Evolutionary conservation across 2,113 vertebrate genomes (phyloP).

Genomic region (Oncorhynchus gorbuscha): DNA sequence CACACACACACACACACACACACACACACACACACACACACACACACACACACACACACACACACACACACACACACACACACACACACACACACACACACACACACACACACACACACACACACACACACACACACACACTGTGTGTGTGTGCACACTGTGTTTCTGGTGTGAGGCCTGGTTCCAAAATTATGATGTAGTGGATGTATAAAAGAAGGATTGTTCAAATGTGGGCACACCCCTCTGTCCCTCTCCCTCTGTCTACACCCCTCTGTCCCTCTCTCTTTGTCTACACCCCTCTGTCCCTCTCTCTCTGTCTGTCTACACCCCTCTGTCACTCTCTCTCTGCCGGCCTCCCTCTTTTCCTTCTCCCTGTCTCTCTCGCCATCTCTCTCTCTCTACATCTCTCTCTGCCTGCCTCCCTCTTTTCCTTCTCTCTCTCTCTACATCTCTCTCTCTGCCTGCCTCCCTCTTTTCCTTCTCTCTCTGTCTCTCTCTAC

Average conservation of each 20-base stretch:
- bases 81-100: not conserved
- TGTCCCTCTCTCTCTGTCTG: no score
- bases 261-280: not conserved
- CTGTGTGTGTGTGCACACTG: no score
- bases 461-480: no score
- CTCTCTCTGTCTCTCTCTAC: no score
- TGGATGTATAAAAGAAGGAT: conserved; percentile 21
- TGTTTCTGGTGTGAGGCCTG: conserved; percentile 23
- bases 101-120: no score
- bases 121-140: conserved; percentile 1
- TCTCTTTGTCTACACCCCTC: no score
- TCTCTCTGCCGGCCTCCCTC: not conserved
- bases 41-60: not conserved
- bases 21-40: not conserved
- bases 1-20: no score
- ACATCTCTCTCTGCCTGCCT: not conserved
- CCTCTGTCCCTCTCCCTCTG: conserved; percentile 1
- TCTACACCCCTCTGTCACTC: not conserved
- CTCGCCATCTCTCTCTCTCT: not conserved
- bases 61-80: not conserved
- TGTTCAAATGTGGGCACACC: conserved; percentile 28
- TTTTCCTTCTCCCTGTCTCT: not conserved
- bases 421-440: no score
- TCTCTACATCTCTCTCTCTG: no score
- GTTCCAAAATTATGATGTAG: conserved; percentile 22